A percentile compares a stretch with the other conserved stretches of the same genome.
Conservation (phyloP, 1,140 invertebrate species). For the Zaprionus capensis region DNA sequence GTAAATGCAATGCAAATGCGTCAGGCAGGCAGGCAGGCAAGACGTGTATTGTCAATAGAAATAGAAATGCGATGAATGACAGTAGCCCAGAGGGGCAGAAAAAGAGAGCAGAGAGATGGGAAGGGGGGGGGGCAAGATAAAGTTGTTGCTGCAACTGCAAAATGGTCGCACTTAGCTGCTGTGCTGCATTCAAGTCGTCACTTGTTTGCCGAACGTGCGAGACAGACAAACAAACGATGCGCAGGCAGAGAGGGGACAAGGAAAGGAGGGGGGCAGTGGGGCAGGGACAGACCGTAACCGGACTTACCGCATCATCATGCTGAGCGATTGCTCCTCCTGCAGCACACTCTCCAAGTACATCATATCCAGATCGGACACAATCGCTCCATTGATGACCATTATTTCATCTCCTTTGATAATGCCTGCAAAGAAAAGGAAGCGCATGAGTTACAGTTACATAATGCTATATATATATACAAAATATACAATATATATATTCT, state of each 20-base stretch:
- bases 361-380: conserved; percentile 99
- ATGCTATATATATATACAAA: conserved; percentile 4
- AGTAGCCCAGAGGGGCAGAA: not conserved
- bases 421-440: conserved; percentile 87
- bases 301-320: conserved; percentile 96
- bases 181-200: conserved; percentile 44
- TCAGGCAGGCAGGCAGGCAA: not conserved
- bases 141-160: conserved; percentile 11
- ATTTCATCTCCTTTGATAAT: conserved; percentile 99
- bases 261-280: not conserved
- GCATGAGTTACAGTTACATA: conserved; percentile 30
- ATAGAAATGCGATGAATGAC: conserved; percentile 24
- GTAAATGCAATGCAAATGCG: conserved; percentile 21
- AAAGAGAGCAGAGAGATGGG: not conserved
- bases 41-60: conserved; percentile 36
- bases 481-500: conserved; percentile 8
- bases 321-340: conserved; percentile 97
- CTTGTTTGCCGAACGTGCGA: conserved; percentile 47
- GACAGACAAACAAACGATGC: conserved; percentile 23
- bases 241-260: not conserved
- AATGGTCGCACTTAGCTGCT: conserved; percentile 36
- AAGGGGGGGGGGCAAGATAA: no score
- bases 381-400: conserved; percentile 98
- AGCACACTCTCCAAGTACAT: conserved; percentile 98
- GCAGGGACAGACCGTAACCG: not conserved